Evolutionary conservation across 2,797 vertebrate species (phyloP), one percentile per base, ranked within the genome.

Genomic region (Gallinago solitaria): DNA sequence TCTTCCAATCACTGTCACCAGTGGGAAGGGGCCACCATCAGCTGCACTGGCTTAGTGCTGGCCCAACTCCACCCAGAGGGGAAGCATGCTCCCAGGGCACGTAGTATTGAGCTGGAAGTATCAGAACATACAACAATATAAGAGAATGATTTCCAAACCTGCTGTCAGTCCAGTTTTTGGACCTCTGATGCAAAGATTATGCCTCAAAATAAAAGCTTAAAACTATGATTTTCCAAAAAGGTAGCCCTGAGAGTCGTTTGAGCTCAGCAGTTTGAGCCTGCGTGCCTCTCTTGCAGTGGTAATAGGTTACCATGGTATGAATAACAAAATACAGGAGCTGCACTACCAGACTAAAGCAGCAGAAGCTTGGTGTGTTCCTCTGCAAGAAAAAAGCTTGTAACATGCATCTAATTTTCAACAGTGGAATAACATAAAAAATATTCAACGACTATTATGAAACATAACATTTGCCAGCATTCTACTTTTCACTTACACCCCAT

Each of bases 71-170:
- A 27, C 18, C 0, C 13, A 15, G 33, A 5, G 8, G 1, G 5
- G 23, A 7, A 19, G 3, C 47, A 45, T 5, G 13, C 1, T 74
- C 32, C 50, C 35, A 45, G 0, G 0, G 16, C 32, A n/a, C 41
- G 28, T n/a, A 41, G 12, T 1, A 37, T 6, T 17, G 5, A 5
- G 1, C 24, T 6, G 10, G 15, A 60, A 68, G 41, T 18, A 39
- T 9, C 56, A 54, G 13, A 70, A 50, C 15, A 69, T 16, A 48
- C 2, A 43, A 28, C 18, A 30, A 11, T 2, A 3, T 7, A 51
- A 4, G 15, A 30, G 7, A 86, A 83, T 4, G 6, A 41, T 30
- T 85, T 43, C 54, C 47, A 43, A 39, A 23, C 27, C 48, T 39
- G 48, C 69, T 27, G 14, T 25, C 43, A 70, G 21, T 20, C 28